Evolutionary conservation across 2,888 invertebrate species (phyloP).

Genomic region (Drosophila fungiperda): DNA sequence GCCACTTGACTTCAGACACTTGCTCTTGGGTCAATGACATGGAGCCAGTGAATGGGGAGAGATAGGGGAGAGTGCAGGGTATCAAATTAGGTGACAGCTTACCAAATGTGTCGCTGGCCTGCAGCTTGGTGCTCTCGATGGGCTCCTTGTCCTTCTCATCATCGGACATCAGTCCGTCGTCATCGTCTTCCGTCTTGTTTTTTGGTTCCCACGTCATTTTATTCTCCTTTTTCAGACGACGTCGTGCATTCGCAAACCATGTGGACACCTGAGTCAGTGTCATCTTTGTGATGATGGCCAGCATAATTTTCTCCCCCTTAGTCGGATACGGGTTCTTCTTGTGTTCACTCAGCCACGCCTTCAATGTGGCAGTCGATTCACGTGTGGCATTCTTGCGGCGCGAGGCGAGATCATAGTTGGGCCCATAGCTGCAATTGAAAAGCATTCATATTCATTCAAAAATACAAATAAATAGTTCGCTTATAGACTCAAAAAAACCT

Average conservation of each 20-base stretch:
- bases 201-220: conserved; percentile 99
- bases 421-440: conserved; percentile 90
- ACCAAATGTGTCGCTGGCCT: conserved; percentile 66
- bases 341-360: conserved; percentile 99
- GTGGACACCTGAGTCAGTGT: conserved; percentile 97
- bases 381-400: conserved; percentile 98
- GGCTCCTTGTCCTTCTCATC: conserved; percentile 95
- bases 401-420: conserved; percentile 97
- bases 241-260: conserved; percentile 98
- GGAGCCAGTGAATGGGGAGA: too few relatives aligned
- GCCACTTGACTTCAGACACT: conserved; percentile 22
- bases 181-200: conserved; percentile 95
- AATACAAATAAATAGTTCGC: conserved; percentile 5
- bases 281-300: conserved; percentile 98
- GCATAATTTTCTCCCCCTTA: conserved; percentile 98
- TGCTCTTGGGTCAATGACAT: conserved; percentile 44
- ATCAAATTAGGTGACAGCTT: conserved; percentile 54
- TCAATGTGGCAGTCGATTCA: conserved; percentile 98
- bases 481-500: neutral
- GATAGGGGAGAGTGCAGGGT: neutral
- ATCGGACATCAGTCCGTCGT: conserved; percentile 93
- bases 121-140: conserved; percentile 88
- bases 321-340: conserved; percentile 98
- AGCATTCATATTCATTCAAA: conserved; percentile 8
- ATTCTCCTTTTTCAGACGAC: conserved; percentile 97